A percentile compares a stretch with the other conserved stretches of the same genome.
Conservation (phyloP, 2,113 vertebrate species). For the Muscicapa adusta region DNA sequence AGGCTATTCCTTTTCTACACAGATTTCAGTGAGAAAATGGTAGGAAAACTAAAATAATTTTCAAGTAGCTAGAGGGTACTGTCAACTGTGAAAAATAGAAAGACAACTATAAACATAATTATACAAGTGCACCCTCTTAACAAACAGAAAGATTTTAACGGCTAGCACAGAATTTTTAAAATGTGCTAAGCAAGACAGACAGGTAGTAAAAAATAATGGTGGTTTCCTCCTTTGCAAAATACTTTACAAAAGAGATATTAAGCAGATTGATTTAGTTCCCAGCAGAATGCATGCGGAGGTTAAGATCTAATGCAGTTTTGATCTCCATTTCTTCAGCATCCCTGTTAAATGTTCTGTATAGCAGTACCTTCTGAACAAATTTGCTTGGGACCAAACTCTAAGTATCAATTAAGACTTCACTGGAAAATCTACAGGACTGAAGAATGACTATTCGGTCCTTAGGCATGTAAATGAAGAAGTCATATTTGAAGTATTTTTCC, state of each 20-base stretch:
- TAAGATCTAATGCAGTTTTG: not conserved
- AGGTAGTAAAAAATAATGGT: not conserved
- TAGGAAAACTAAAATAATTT: slow-evolving; percentile 13
- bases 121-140: slow-evolving; percentile 6
- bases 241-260: not conserved
- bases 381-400: not conserved
- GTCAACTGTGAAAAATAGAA: not conserved
- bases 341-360: not conserved
- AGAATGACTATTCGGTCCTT: not conserved
- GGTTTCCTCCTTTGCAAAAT: not conserved
- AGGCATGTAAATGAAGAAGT: not conserved
- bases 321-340: not conserved
- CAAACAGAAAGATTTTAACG: not conserved
- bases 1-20: not conserved
- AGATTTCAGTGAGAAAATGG: not conserved
- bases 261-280: not conserved
- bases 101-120: not conserved
- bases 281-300: not conserved
- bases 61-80: not conserved
- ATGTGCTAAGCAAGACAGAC: not conserved
- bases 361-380: not conserved
- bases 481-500: not conserved
- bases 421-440: not conserved
- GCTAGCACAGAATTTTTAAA: not conserved
- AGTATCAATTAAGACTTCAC: not conserved